These are phyloP conservation scores for Apis laboriosa DNA, from an alignment of 1,140 invertebrate species.

Conservation along the genomic window DNA sequence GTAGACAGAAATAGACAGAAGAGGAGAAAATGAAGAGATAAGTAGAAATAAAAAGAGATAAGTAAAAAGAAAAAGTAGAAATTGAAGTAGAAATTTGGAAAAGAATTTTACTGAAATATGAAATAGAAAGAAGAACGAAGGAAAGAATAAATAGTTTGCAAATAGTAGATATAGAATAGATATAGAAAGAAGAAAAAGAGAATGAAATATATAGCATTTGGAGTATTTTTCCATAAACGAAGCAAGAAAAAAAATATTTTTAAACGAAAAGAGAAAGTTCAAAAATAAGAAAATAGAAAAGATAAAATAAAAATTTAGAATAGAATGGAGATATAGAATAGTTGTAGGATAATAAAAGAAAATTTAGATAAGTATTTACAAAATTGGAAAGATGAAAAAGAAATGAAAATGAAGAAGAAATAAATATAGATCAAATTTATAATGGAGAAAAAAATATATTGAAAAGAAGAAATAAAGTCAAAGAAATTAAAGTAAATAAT, in stretches of 20 bases:
- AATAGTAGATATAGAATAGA: not conserved
- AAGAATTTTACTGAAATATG: not conserved
- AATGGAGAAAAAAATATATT: slow-evolving; percentile 5
- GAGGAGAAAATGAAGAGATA: no score
- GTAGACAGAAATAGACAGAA: not conserved
- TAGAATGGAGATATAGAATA: slow-evolving; percentile 11
- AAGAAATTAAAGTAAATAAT: not conserved
- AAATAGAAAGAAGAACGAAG: not conserved
- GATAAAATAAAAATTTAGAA: slow-evolving; percentile 12
- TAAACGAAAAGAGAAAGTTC: not conserved
- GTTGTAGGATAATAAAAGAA: not conserved
- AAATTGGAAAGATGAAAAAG: slow-evolving; percentile 28
- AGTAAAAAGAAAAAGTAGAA: not conserved
- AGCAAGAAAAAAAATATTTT: no score
- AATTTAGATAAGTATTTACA: slow-evolving; percentile 26
- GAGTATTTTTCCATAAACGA: no score
- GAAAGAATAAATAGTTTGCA: not conserved
- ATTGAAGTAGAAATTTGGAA: slow-evolving; percentile 11
- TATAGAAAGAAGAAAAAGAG: not conserved
- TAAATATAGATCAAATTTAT: no score
- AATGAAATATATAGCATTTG: slow-evolving; percentile 18
- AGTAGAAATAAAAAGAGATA: no score
- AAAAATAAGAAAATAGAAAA: not conserved
- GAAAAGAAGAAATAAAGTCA: not conserved
- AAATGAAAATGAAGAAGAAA: not conserved